Base-by-base conservation (phyloP, 2,888 invertebrate genomes). In the Stenichneumon culpator region DNA sequence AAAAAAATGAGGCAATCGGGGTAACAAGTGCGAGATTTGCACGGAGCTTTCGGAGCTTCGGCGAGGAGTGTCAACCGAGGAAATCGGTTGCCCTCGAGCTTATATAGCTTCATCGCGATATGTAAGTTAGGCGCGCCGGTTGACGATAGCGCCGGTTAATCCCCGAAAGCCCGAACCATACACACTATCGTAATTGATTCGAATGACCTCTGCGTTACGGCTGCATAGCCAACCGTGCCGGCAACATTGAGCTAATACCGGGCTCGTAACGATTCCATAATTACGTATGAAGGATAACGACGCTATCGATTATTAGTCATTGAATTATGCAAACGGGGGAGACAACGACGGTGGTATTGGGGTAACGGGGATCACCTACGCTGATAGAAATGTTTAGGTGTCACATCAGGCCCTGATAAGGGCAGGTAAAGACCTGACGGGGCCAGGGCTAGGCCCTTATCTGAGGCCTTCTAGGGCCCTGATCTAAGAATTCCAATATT, bases 101-200 rank as follows among this genome's bases (percentile, higher is more conserved):
- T 44, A 36, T 44, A 47, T 75, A 72, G 67, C 67, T 78, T 80
- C 63, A 81, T 79, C 83, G 69, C 44, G 82, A 85, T 81, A 85
- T 54, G 81, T 60, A 67, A 74, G 57, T 68, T 52, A 25, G 63
- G 16, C 67, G 50, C 47, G 60, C 50, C 14, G 82, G 77, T 60
- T 68, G 79, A 86, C 82, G 86, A 86, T 86, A 86, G 81, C 68
- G 54, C 74, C n/a, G 19, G 44, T 81, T 87, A 87, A 88, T 87
- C 82, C 74, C 73, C 82, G 77, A 72, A 83, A 86, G 63, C 82
- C 68, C 50, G 63, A 25, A 44, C 22, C 39, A 80, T 72, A 75
- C 80, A 73, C 75, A 77, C 86, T 83, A 80, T 82, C 83, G 83
- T 87, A 86, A 87, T 88, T 86, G 86, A 87, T 87, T 86, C 80